These are phyloP conservation scores for rabbit (Oryctolagus cuniculus) DNA, from an alignment of 2,113 vertebrate species.

Conservation along the genomic window mOryCun1.1 NC_091439.1:56938501-56939000, in stretches of 20 bases:
- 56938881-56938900: constrained; percentile 29
- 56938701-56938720: background rate
- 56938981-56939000: background rate
- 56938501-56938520: background rate
- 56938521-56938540: background rate
- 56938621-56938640: background rate
- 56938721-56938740: background rate
- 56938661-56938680: background rate
- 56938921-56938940: background rate
- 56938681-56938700: background rate
- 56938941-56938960: background rate
- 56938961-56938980: background rate
- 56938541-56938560: background rate
- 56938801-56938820: background rate
- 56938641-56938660: background rate
- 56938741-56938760: background rate
- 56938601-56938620: background rate
- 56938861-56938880: background rate
- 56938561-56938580: background rate
- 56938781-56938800: background rate
- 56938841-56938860: background rate
- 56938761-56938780: background rate
- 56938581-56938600: background rate
- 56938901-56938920: background rate
- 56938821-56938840: background rate